Evolutionary conservation across 2,113 vertebrate species (phyloP), one percentile per base, ranked within the genome.

Genomic region (Oncorhynchus kisutch): DNA sequence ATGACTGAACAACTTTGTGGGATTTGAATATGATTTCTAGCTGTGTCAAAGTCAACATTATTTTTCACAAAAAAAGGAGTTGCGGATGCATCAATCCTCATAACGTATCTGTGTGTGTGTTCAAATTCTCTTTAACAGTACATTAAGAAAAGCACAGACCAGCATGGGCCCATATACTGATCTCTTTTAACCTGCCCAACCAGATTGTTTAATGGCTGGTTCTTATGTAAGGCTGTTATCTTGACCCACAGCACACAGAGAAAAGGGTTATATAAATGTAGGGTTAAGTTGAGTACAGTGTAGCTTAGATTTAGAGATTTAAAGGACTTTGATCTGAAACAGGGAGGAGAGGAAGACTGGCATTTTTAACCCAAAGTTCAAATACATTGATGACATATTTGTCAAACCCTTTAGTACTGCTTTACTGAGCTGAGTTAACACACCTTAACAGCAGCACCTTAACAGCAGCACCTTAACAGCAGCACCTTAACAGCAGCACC

Each of bases 1-100:
- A 73, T 82, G 77, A 80, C 77, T 77, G 67, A 85, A 84, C 78
- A 72, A 81, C 69, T 57, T 76, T 78, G 60, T 87, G 82, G 85
- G 86, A 86, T 88, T 87, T 77, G 79, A 54, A 39, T 68, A 12
- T n/a, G 57, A 59, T 25, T 49, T n/a, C 1, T 76, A 84, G 82
- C 82, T 51, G 76, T 78, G 77, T 70, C 84, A 67, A 24, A 80
- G 86, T 85, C 85, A 89, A 89, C 87, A 90, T 82, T 88, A 84
- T 82, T 86, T 82, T 73, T 67, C 51, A 22, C 24, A 65, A 29
- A 86, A 65, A 45, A 27, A 18, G 8, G 72, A 80, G 81, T 71
- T 39, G n/a, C 18, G 16, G 34, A 20, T 67, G 22, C 13, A 3
- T 66, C 25, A 29, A 25, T 66, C 62, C 62, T 11, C 22, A 27